Conservation (phyloP, 1,140 invertebrate species). For the Anthonomus grandis region DNA sequence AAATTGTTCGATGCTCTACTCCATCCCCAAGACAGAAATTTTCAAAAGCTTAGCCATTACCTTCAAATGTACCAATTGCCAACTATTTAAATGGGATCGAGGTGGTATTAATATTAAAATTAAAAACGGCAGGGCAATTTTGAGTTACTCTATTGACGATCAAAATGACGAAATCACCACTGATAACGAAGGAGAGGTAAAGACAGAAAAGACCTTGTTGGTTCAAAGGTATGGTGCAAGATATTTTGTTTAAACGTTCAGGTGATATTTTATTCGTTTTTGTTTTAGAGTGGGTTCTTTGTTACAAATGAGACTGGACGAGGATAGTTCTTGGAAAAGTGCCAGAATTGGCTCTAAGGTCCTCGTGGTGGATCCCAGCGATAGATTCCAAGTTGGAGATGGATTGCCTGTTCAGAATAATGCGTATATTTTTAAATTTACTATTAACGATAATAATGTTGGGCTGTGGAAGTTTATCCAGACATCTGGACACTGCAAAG, state of each 20-base stretch:
- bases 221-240: conserved; percentile 16
- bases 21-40: conserved; percentile 41
- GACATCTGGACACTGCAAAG: conserved; percentile 64
- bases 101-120: conserved; percentile 13
- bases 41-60: conserved; percentile 30
- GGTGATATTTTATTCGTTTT: not conserved
- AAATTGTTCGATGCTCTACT: conserved; percentile 74
- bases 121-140: conserved; percentile 7
- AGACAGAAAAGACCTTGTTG: conserved; percentile 21
- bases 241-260: not conserved
- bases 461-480: conserved; percentile 85
- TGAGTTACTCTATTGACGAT: conserved; percentile 9
- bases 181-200: conserved; percentile 5
- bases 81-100: conserved; percentile 24
- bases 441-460: conserved; percentile 69
- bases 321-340: conserved; percentile 12
- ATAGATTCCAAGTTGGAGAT: conserved; percentile 32
- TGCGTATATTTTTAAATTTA: conserved; percentile 40
- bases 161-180: conserved; percentile 7
- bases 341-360: conserved; percentile 16
- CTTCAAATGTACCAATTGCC: conserved; percentile 34
- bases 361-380: conserved; percentile 20
- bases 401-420: not conserved
- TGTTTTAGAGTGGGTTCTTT: conserved; percentile 26
- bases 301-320: conserved; percentile 26